phyloP scores from a whole-genome alignment of 2,888 invertebrate genomes.

The Gymnoscelis rufifasciata region DNA sequence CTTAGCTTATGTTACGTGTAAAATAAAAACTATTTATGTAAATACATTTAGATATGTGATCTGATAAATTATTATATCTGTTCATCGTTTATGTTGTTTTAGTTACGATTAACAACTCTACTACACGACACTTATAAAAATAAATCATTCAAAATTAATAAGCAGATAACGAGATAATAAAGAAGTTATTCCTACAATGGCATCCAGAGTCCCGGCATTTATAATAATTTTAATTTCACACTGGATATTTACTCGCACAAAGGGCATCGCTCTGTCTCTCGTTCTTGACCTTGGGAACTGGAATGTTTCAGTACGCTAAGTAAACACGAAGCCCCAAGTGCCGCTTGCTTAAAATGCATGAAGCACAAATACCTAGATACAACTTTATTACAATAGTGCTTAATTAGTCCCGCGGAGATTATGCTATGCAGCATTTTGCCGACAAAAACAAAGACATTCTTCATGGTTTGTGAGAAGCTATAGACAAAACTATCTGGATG shows the following conservation, averaged over 20 bases:
- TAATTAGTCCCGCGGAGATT: constrained; percentile 19
- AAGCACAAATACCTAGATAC: constrained; percentile 21
- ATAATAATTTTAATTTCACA: constrained; percentile 42
- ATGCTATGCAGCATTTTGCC: constrained; percentile 20
- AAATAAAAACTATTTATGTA: too few species aligned
- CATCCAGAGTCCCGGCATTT: constrained; percentile 26
- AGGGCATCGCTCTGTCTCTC: constrained; percentile 46
- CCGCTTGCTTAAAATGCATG: constrained; percentile 25
- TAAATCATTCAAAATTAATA: too few species aligned
- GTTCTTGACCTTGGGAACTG: constrained; percentile 47
- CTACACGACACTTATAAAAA: too few species aligned
- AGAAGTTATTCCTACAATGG: too few species aligned
- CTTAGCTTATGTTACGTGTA: too few species aligned
- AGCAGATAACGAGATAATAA: too few species aligned
- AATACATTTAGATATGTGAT: too few species aligned
- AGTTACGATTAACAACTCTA: too few species aligned
- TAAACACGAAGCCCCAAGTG: constrained; percentile 22
- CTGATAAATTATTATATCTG: too few species aligned
- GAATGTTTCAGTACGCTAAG: constrained; percentile 27
- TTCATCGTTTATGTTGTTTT: too few species aligned
- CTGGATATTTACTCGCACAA: constrained; percentile 42
- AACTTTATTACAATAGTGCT: constrained; percentile 20
- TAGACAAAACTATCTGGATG: constrained; percentile 18
- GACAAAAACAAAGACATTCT: constrained; percentile 18
- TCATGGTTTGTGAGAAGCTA: constrained; percentile 5